phyloP scores from a whole-genome alignment of 2,888 invertebrate genomes.

The Diaphora mendica region DNA sequence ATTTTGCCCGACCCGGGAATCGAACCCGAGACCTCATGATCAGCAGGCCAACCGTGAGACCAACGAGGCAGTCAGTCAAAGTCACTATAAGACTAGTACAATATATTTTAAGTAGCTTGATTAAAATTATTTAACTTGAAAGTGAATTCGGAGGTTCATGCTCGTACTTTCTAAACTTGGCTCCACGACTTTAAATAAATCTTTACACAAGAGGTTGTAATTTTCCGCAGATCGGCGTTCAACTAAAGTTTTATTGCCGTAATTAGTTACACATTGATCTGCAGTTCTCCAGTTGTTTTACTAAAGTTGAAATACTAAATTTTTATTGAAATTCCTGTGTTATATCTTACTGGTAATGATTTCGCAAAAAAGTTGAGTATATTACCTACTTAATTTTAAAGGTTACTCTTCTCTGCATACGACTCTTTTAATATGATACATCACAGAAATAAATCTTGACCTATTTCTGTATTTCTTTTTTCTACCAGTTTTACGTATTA shows the following conservation, averaged over 20 bases:
- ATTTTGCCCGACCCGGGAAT: no score
- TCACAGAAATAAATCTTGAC: no score
- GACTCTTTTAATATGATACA: no score
- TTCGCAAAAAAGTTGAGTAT: no score
- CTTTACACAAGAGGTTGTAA: conserved; percentile 52
- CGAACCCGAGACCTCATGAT: no score
- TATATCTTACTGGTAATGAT: background rate
- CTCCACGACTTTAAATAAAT: conserved; percentile 58
- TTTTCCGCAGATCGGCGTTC: conserved; percentile 37
- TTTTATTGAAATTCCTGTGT: background rate
- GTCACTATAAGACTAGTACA: no score
- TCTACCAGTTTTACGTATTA: no score
- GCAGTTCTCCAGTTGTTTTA: background rate
- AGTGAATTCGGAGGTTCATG: conserved; percentile 15
- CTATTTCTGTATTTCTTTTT: no score
- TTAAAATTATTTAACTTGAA: conserved; percentile 43
- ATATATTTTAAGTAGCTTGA: conserved; percentile 9
- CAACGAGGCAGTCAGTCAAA: no score
- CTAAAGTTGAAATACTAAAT: background rate
- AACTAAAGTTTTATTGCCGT: conserved; percentile 28
- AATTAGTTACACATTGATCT: conserved; percentile 24
- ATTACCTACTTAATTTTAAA: no score
- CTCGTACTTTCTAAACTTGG: conserved; percentile 39
- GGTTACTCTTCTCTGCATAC: no score
- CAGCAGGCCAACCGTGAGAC: no score